Base-by-base conservation (phyloP, 1,140 invertebrate genomes). In the Drosophila gunungcola region DNA sequence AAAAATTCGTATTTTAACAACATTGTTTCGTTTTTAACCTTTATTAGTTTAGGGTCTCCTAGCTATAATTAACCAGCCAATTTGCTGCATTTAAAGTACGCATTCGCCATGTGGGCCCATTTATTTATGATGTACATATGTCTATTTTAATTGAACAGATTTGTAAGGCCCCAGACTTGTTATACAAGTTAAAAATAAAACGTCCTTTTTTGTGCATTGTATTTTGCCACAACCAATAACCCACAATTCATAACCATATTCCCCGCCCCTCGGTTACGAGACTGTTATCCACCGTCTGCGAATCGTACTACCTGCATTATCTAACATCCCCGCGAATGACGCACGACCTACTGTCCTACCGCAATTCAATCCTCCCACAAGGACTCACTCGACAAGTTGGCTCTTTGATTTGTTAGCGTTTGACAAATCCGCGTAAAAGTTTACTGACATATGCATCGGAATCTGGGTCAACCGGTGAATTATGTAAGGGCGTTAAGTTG, bases 311-410 rank as follows among this genome's bases (percentile, higher is more conserved):
- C 16, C 9, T 25, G 38, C 27, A 63, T 63, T 63, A 42, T 25
- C 54, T 63, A 63, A 63, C 38, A 34, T 29, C 12, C 36, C 6
- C 60, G 16, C 32, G 12, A 41, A n/a, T 63, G 60, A 63, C 60
- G 60, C 60, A 63, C 60, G 38, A 13, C 12, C 9, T 12, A 10
- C 3, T 60, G 60, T 60, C 42, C 60, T 63, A 36, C 36, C 12
- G 58, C 58, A 29, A 38, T 10, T 13, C 2, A 34, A 58, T 49
- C 27, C 53, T n/a, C 2, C 53, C n/a, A 13, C 7, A 16, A 55
- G 58, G 52, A 25, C 13, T 29, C 58, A 25, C 13, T 29, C 58
- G 25, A 27, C 25, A 11, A 27, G 45, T 32, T 49, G 48, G 46
- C 46, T 13, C n/a, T 49, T 49, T 11, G 27, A 29, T 16, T 42